phyloP scores from a whole-genome alignment of 2,888 invertebrate species.

The Ectropis crepuscularia region DNA sequence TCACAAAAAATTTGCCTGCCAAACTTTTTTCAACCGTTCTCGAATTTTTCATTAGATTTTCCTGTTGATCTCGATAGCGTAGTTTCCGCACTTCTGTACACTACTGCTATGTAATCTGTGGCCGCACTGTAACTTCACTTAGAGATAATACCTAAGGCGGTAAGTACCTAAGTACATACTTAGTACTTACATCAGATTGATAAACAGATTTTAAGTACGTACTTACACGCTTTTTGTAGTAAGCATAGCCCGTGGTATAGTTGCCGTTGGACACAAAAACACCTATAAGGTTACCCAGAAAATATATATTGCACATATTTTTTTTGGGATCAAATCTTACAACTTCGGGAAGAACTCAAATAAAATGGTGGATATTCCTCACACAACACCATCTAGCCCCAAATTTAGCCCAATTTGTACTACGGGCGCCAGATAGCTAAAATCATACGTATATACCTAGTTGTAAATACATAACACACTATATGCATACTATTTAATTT shows the following conservation, averaged over 20 bases:
- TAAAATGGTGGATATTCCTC: too few relatives aligned
- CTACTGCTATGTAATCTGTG: constrained; percentile 1
- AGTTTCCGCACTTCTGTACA: constrained; percentile 5
- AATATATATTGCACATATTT: too few relatives aligned
- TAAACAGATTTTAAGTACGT: neutral
- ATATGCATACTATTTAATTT: too few relatives aligned
- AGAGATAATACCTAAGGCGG: neutral
- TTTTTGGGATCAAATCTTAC: too few relatives aligned
- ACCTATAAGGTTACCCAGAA: neutral
- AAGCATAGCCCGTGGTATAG: neutral
- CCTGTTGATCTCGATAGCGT: constrained; percentile 27
- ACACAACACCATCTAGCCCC: too few relatives aligned
- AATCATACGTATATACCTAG: too few relatives aligned
- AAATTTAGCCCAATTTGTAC: too few relatives aligned
- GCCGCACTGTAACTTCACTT: constrained; percentile 10
- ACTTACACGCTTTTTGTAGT: neutral
- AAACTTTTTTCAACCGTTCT: constrained; percentile 14
- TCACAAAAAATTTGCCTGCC: constrained; percentile 11
- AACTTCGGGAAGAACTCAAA: too few relatives aligned
- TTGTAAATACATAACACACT: too few relatives aligned
- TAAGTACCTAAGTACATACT: neutral
- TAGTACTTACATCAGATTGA: neutral
- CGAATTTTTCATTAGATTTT: constrained; percentile 27
- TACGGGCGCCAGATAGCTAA: too few relatives aligned
- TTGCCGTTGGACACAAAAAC: neutral